Base-by-base conservation (phyloP, 2,113 vertebrate genomes). In the Hystrix brachyura region DNA sequence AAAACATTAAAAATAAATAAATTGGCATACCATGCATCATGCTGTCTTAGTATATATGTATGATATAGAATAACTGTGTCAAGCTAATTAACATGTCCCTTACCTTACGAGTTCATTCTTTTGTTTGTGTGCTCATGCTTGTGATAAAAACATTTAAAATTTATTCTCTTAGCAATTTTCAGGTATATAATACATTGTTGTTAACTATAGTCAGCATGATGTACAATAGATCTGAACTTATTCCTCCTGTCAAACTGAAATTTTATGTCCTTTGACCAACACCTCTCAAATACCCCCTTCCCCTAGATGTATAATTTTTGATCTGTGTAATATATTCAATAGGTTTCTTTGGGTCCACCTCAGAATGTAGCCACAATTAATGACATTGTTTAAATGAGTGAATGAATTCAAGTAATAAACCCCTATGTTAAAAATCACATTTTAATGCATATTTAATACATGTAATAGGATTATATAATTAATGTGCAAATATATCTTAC, bases 301-400 rank as follows among this genome's bases (percentile, higher is more conserved):
- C 10, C 5, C 60, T 19, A 95, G 15, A 76, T 84, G 1, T 48
- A 48, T 1, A 57, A 11, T 93, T 93, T 82, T 95, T 74, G 7
- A 96, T 19, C 19, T 71, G 2, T 87, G 8, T 64, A 19, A 27
- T 83, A 84, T 87, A 51, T 74, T 94, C 82, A 71, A 48, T 90
- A 65, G 67, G 15, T 25, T 94, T 90, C 46, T 95, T 88, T 62
- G n/a, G 51, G 55, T 87, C 55, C 25, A 59, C 38, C 18, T 90
- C 60, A 14, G 87, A 90, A 60, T 92, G 82, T 82, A 76, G 15
- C 29, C 32, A 29, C 29, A 48, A 59, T 78, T 79, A 78, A 80
- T 84, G 29, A 60, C 34, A 64, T 74, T 88, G 57, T 91, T 94
- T 89, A 81, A 91, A 82, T 91, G 67, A 92, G 81, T 78, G 94